Conservation (phyloP, 2,888 invertebrate species). For the Chrysodeixis includens region DNA sequence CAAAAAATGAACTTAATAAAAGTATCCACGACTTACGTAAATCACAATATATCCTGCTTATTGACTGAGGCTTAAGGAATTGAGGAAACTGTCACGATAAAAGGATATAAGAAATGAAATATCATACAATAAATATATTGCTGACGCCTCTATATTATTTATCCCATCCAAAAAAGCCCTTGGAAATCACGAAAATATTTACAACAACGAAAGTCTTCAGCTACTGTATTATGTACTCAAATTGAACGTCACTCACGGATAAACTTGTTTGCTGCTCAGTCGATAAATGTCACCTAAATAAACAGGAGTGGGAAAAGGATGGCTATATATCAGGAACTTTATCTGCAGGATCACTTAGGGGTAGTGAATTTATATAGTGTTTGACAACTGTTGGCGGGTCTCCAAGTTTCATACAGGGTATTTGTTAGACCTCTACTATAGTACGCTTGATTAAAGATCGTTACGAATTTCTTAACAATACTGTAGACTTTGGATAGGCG, state of each 20-base stretch:
- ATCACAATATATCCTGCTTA: no score
- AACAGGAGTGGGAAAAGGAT: background rate
- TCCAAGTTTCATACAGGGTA: background rate
- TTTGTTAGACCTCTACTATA: background rate
- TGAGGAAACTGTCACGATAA: no score
- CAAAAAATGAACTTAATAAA: no score
- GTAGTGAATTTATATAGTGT: background rate
- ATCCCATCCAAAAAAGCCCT: background rate
- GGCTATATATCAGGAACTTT: conserved; percentile 4
- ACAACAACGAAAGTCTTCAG: background rate
- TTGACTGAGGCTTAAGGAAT: no score
- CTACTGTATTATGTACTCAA: background rate
- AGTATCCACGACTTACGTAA: no score
- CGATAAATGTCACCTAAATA: conserved; percentile 4
- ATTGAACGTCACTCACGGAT: background rate
- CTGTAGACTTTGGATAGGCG: no score
- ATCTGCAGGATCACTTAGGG: background rate
- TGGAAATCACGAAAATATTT: background rate
- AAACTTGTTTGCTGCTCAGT: background rate
- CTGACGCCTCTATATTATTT: no score
- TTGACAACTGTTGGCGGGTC: background rate
- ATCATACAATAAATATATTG: no score
- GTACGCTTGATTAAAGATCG: no score
- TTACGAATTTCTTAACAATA: no score
- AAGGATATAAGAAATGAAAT: no score